phyloP scores from a whole-genome alignment of 2,113 vertebrate species.

The Serinus canaria region DNA sequence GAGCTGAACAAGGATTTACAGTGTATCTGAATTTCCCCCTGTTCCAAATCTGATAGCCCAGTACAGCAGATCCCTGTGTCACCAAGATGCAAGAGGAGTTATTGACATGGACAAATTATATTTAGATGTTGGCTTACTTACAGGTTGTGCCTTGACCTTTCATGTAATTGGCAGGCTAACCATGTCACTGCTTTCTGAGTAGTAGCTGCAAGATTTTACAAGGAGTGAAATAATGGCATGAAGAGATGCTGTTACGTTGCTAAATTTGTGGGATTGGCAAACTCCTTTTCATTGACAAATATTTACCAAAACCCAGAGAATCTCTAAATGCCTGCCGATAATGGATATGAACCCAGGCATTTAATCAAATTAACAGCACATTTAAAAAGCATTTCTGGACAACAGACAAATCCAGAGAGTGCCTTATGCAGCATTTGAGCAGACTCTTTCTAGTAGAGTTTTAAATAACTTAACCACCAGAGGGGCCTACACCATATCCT shows the following conservation, averaged over 20 bases:
- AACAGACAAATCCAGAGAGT: background rate
- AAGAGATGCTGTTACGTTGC: background rate
- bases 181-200: background rate
- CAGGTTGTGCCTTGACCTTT: background rate
- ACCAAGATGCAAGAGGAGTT: rapidly evolving
- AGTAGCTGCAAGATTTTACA: background rate
- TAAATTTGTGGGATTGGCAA: background rate
- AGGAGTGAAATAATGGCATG: background rate
- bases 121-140: background rate
- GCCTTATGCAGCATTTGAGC: rapidly evolving
- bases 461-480: background rate
- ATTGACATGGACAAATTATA: background rate
- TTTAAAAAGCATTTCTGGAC: background rate
- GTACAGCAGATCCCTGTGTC: background rate
- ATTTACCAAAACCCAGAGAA: background rate
- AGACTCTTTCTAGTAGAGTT: background rate
- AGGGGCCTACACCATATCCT: rapidly evolving
- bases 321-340: background rate
- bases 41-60: background rate
- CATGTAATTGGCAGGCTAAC: background rate
- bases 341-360: background rate
- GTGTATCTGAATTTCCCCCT: background rate
- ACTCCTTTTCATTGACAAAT: background rate
- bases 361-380: background rate
- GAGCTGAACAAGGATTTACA: background rate